phyloP scores from a whole-genome alignment of 2,113 vertebrate genomes.

The Syngnathoides biaculeatus region DNA sequence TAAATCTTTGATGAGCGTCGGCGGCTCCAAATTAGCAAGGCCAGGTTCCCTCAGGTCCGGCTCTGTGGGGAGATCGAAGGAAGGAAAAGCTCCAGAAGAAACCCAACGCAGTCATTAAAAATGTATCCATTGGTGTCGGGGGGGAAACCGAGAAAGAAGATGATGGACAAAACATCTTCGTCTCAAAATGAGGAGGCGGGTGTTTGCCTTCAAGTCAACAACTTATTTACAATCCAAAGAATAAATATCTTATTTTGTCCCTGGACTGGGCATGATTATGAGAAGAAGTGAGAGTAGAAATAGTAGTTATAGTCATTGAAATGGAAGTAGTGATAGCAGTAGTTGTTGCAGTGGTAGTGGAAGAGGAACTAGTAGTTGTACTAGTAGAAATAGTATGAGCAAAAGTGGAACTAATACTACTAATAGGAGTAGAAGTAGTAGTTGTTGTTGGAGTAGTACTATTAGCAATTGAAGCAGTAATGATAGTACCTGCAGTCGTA shows the following conservation, averaged over 20 bases:
- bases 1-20: conserved; percentile 51
- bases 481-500: background rate
- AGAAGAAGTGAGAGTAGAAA: no score
- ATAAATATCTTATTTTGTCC: background rate
- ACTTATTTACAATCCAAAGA: background rate
- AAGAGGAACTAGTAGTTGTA: background rate
- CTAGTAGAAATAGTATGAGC: background rate
- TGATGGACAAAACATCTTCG: conserved; percentile 26
- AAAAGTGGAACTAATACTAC: background rate
- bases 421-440: background rate
- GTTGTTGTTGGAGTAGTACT: background rate
- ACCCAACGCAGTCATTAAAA: conserved; percentile 51
- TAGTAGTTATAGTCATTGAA: no score
- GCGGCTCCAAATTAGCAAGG: conserved; percentile 30
- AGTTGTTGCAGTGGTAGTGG: no score
- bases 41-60: conserved; percentile 18
- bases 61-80: conserved; percentile 30
- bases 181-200: background rate
- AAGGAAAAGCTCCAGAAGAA: conserved; percentile 12
- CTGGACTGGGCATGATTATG: background rate
- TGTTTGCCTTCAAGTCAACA: background rate
- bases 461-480: background rate
- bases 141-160: conserved; percentile 22
- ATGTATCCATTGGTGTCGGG: conserved; percentile 40
- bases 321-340: no score